phyloP scores from a whole-genome alignment of 2,888 invertebrate species.

The Drosophila greeni region DNA sequence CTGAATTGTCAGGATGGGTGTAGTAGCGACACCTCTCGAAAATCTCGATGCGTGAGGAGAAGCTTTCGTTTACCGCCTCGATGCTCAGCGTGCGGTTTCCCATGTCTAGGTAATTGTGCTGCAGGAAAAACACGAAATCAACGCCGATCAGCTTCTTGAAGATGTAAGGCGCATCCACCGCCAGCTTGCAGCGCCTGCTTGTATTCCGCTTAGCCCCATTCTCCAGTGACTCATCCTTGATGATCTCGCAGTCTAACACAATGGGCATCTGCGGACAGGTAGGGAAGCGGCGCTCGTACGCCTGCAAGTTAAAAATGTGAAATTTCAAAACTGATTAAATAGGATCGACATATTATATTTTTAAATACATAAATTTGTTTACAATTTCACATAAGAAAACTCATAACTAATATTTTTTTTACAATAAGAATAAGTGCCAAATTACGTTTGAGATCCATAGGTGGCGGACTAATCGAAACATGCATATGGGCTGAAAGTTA shows the following conservation, averaged over 20 bases:
- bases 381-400: no score
- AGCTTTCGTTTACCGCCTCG: conserved; percentile 95
- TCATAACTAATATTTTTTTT: no score
- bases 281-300: conserved; percentile 95
- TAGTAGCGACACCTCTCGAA: conserved; percentile 87
- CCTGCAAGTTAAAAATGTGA: conserved; percentile 81
- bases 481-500: no score
- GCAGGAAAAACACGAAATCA: conserved; percentile 93
- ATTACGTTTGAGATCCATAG: no score
- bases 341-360: no score
- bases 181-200: conserved; percentile 91
- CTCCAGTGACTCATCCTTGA: conserved; percentile 86
- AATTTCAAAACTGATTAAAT: no score
- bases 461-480: no score
- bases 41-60: conserved; percentile 89
- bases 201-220: conserved; percentile 89
- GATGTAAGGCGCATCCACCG: conserved; percentile 95
- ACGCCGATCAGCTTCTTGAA: conserved; percentile 97
- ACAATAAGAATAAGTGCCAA: no score
- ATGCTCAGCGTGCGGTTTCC: conserved; percentile 89
- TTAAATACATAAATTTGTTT: no score
- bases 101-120: conserved; percentile 91
- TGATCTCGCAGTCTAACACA: conserved; percentile 91
- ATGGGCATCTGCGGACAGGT: conserved; percentile 96
- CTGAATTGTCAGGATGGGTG: conserved; percentile 92